Conservation (phyloP, 2,888 invertebrate genomes). For the Drosophila diplacantha region DNA sequence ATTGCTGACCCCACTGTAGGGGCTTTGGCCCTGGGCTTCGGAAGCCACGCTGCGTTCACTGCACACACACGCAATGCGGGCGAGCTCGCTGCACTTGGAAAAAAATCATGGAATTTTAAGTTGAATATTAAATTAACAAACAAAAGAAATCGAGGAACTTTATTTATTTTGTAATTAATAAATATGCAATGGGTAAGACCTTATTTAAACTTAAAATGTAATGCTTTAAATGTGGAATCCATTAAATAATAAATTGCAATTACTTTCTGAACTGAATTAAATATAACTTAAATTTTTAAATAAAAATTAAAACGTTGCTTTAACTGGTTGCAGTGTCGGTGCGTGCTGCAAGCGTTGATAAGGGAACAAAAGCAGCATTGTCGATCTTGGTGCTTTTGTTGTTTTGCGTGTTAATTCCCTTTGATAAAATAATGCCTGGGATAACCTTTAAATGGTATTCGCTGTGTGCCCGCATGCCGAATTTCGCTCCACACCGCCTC, state of each 20-base stretch:
- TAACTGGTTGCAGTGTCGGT: conserved; percentile 29
- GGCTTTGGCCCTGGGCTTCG: conserved; percentile 16
- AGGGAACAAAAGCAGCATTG: conserved; percentile 40
- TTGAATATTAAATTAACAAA: too few relatives aligned
- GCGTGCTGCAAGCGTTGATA: conserved; percentile 69
- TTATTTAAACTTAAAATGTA: not conserved
- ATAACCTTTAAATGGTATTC: conserved; percentile 70
- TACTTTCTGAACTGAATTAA: not conserved
- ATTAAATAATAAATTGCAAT: too few relatives aligned
- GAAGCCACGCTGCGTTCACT: conserved; percentile 43
- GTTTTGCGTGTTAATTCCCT: conserved; percentile 73
- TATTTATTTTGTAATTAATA: too few relatives aligned
- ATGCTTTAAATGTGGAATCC: too few relatives aligned
- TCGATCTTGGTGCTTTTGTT: conserved; percentile 37
- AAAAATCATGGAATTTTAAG: not conserved
- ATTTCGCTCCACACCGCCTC: conserved; percentile 15
- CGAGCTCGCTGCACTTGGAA: conserved; percentile 20
- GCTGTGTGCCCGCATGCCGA: conserved; percentile 62
- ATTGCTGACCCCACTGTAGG: conserved; percentile 50
- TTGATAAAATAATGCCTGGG: conserved; percentile 72
- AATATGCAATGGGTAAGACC: too few relatives aligned
- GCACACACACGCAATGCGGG: conserved; percentile 67
- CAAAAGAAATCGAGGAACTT: too few relatives aligned
- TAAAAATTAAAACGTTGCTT: too few relatives aligned
- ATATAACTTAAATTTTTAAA: not conserved